Evolutionary conservation across 2,797 vertebrate species (phyloP).

Genomic region (Sibirionetta formosa): DNA sequence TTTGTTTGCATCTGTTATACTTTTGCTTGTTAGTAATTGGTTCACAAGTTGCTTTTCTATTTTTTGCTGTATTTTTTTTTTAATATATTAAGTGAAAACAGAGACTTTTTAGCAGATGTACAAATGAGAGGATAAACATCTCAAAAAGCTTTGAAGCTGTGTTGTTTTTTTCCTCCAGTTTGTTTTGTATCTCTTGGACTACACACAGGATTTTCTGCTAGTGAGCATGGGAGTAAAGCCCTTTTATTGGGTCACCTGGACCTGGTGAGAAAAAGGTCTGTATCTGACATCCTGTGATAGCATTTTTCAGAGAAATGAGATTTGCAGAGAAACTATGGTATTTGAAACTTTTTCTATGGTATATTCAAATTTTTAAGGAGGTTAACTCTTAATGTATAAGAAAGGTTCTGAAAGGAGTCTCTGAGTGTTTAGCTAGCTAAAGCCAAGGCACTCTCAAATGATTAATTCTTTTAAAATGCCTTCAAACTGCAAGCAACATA

Average conservation of each 20-base stretch:
- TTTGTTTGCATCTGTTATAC: conserved; percentile 74
- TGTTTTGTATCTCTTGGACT: conserved; percentile 69
- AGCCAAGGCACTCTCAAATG: neutral
- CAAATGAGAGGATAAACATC: conserved; percentile 75
- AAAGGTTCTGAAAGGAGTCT: neutral
- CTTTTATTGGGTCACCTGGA: conserved; percentile 23
- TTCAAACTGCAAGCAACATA: neutral
- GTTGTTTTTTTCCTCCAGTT: conserved; percentile 55
- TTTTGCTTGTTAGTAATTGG: conserved; percentile 73
- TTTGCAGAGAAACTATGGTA: neutral
- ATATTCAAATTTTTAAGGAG: neutral
- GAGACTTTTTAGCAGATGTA: conserved; percentile 67
- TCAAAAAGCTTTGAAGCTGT: conserved; percentile 57
- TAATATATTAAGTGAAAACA: conserved; percentile 75
- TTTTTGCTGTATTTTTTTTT: conserved; percentile 45
- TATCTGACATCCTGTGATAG: neutral
- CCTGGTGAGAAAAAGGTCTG: neutral
- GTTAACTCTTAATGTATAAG: neutral
- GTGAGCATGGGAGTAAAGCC: neutral
- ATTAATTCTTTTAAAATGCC: neutral
- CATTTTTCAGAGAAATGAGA: neutral
- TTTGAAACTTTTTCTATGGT: neutral
- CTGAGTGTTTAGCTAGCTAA: neutral
- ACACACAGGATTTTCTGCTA: conserved; percentile 45
- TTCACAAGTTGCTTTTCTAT: conserved; percentile 67